Conservation (phyloP, 2,797 vertebrate species). For the Sus cebifrons region DNA sequence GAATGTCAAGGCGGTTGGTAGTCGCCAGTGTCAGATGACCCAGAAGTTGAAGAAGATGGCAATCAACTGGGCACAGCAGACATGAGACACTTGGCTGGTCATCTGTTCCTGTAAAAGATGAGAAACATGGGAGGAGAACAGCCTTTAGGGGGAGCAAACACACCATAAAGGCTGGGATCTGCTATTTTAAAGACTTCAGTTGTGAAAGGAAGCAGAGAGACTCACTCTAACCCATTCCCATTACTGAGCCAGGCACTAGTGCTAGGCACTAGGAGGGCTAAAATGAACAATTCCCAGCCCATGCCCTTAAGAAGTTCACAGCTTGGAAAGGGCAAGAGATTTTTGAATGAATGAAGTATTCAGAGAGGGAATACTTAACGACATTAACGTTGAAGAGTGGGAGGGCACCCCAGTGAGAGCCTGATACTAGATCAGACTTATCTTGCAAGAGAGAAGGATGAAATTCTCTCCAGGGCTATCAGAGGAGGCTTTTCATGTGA, state of each 20-base stretch:
- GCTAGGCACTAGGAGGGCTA: not conserved
- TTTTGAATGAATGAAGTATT: not conserved
- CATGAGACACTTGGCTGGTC: not conserved
- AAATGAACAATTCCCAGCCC: not conserved
- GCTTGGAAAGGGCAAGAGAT: not conserved
- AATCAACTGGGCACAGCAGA: not conserved
- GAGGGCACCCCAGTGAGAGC: not conserved
- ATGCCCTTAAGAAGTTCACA: not conserved
- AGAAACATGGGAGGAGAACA: constrained; percentile 38
- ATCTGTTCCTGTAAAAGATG: constrained; percentile 64
- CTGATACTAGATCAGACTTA: not conserved
- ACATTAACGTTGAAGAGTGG: not conserved
- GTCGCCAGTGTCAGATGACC: not conserved
- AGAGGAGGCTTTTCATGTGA: not conserved
- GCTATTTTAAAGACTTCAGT: not conserved
- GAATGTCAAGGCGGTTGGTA: not conserved
- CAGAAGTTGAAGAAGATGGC: not conserved
- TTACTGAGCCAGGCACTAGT: not conserved
- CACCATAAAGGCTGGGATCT: not conserved
- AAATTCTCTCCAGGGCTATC: not conserved
- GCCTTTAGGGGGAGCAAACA: constrained; percentile 16
- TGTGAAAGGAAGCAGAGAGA: not conserved
- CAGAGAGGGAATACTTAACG: not conserved
- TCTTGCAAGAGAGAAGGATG: not conserved
- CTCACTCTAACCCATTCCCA: not conserved